Evolutionary conservation across 2,797 vertebrate genomes (phyloP), one percentile per base, ranked within the genome.

Genomic region (Sphenopsis melanotis): DNA sequence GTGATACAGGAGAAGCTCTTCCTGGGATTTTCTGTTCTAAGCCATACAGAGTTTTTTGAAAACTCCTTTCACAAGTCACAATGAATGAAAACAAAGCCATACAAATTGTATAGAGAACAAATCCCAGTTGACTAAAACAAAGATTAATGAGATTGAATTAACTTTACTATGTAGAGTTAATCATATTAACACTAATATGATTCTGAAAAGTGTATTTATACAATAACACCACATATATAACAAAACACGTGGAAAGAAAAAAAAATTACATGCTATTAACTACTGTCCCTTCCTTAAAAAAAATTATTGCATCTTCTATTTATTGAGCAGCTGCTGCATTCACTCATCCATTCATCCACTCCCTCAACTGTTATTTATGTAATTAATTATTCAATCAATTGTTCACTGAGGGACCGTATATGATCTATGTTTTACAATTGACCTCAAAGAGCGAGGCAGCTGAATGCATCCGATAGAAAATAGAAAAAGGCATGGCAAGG

Each of bases 401-500:
- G 75, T 95, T 94, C 71, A 32, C 78, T 41, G 46, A 89, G 77
- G 70, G 52, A 87, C 75, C 15, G 2, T 69, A 53, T 49, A 52
- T 50, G 69, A 76, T 64, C 96, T 98, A 98, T 36, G 97, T 96
- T 95, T 98, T 98, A 96, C 98, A 98, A 92, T 98, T 99, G 90
- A 99, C 99, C 96, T 99, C 99, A 63, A 99, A 99, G 86, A 99
- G 99, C 11, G 99, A 98, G 79, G 99, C 99, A 41, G 99, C 99
- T 44, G 99, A 99, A 76, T 99, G 99, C 98, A 99, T 99, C 61
- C 99, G 98, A 96, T 99, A 99, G 98, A 99, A 99, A 97, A 99
- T 99, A 94, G 98, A 99, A 94, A 99, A 98, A 53, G 99, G 99
- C 97, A 99, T 98, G 1, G 99, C 99, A 66, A 99, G 98, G 97